A percentile compares a stretch with the other conserved stretches of the same genome.
Evolutionary conservation across 2,113 vertebrate species (phyloP).

Genomic region (Brachyhypopomus occidentalis): DNA sequence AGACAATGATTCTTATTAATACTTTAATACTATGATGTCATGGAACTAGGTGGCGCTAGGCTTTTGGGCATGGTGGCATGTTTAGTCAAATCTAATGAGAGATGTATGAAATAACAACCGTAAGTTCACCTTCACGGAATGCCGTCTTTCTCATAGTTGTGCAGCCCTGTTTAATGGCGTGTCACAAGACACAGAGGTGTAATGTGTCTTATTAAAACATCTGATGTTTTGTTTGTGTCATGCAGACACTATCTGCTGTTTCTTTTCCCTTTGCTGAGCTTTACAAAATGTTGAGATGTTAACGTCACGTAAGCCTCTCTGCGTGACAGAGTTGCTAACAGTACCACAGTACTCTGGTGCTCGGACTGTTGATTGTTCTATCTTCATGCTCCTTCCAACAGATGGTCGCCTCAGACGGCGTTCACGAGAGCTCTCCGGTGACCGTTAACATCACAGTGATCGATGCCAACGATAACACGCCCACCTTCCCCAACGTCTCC

Average conservation of each 20-base stretch:
- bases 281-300: neutral
- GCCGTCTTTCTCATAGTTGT: too few species aligned
- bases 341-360: neutral
- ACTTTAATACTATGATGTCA: constrained; percentile 11
- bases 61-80: too few species aligned
- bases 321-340: neutral
- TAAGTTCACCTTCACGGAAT: too few species aligned
- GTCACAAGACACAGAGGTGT: too few species aligned
- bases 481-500: constrained; percentile 89
- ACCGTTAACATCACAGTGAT: constrained; percentile 86
- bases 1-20: constrained; percentile 11
- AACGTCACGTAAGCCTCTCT: neutral
- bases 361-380: constrained; percentile 3
- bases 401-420: constrained; percentile 92
- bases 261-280: neutral
- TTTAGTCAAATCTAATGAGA: too few species aligned
- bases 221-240: neutral
- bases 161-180: too few species aligned
- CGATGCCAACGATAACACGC: constrained; percentile 96
- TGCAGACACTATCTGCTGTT: neutral
- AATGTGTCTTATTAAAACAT: neutral
- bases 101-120: too few species aligned
- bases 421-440: constrained; percentile 88
- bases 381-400: constrained; percentile 59
- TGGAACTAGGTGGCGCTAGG: too few species aligned